Conservation (phyloP, 1,140 invertebrate genomes). For the Platorchestia sp. region DNA sequence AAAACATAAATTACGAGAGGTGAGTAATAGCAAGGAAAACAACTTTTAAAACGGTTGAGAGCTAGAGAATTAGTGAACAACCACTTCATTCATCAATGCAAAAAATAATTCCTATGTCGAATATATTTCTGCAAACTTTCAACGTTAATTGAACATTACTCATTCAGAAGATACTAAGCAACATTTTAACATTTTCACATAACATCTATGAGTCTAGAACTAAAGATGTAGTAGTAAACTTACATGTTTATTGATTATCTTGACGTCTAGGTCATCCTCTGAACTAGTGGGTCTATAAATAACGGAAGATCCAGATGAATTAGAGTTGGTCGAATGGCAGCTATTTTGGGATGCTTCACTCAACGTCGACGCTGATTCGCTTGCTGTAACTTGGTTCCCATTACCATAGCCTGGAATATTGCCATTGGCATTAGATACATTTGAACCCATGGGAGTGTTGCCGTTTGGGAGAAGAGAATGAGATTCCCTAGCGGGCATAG, state of each 20-base stretch:
- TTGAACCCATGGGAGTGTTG: neutral
- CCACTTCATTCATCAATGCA: neutral
- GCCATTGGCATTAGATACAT: conserved; percentile 55
- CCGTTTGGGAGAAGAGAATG: neutral
- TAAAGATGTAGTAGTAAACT: neutral
- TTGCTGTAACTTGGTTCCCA: conserved; percentile 60
- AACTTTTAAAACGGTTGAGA: too few species aligned
- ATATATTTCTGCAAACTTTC: neutral
- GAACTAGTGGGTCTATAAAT: conserved; percentile 66
- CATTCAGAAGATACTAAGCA: neutral
- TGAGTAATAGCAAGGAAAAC: neutral
- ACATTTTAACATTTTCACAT: neutral
- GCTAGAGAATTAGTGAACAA: neutral
- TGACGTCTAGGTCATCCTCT: conserved; percentile 64
- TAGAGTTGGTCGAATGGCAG: conserved; percentile 68
- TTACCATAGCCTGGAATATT: conserved; percentile 51
- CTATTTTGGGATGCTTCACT: conserved; percentile 66
- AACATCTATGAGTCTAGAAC: neutral
- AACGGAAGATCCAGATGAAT: conserved; percentile 64
- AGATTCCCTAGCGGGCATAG: conserved; percentile 74
- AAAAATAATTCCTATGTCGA: neutral
- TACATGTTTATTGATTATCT: conserved; percentile 61
- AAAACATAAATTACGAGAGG: neutral
- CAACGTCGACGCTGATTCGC: conserved; percentile 64
- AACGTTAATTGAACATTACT: neutral